phyloP scores from a whole-genome alignment of 2,888 invertebrate genomes.

The Diadromus collaris region DNA sequence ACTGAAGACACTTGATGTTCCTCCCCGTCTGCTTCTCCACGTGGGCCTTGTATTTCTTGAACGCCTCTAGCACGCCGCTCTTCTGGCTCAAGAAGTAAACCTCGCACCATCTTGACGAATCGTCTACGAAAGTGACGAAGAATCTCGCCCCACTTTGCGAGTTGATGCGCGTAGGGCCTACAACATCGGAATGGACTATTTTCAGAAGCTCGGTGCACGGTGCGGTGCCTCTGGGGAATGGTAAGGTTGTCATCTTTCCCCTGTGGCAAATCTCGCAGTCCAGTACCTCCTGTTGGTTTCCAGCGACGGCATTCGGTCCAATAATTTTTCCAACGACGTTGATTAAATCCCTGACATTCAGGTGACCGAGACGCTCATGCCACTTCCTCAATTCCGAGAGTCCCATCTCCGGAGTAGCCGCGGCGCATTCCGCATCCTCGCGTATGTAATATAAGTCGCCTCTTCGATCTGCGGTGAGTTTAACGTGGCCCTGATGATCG shows the following conservation, averaged over 20 bases:
- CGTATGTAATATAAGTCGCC: constrained; percentile 43
- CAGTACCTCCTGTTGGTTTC: neutral
- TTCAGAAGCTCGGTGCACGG: neutral
- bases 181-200: constrained; percentile 36
- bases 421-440: constrained; percentile 19
- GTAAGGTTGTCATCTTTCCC: constrained; percentile 28
- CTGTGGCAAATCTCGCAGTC: constrained; percentile 23
- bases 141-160: constrained; percentile 29
- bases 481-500: neutral
- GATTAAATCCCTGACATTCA: constrained; percentile 28
- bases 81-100: constrained; percentile 55
- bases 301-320: neutral
- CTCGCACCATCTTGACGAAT: constrained; percentile 54
- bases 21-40: constrained; percentile 54
- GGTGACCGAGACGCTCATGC: constrained; percentile 45
- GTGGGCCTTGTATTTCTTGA: constrained; percentile 48
- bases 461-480: constrained; percentile 43
- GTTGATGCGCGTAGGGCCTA: constrained; percentile 19
- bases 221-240: constrained; percentile 15
- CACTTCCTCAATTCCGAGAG: constrained; percentile 12
- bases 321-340: constrained; percentile 8
- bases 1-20: constrained; percentile 52
- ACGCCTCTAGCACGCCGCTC: constrained; percentile 47
- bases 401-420: constrained; percentile 5
- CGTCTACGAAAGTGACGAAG: constrained; percentile 38